Base-by-base conservation (phyloP, 2,797 vertebrate genomes). In the Hylomyscus alleni region DNA sequence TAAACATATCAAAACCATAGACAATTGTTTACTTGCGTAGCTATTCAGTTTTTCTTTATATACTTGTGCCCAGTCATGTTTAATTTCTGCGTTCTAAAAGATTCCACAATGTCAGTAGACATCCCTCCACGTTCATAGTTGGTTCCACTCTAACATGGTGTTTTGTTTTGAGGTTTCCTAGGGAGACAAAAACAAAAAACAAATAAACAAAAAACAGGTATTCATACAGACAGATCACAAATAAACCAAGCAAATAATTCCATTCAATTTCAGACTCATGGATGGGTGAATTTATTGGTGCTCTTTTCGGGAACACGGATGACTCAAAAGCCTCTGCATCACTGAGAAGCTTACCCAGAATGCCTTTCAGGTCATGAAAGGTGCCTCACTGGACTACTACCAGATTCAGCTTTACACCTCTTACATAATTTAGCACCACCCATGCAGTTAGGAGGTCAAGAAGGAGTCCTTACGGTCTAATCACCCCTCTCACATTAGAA, bases 31-130 rank as follows among this genome's bases (percentile, higher is more conserved):
- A 19, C 44, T 34, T 52, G 37, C 11, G 2, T 17, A 19, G 0
- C 40, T 60, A 17, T 9, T 26, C 24, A 56, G 5, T 8, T 47
- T 54, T n/a, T 69, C 31, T 52, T 86, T 17, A 83, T 15, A 26
- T 8, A 2, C 20, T 4, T 56, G 0, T n/a, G 24, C 54, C 54
- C 7, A 26, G 20, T 76, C 54, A 40, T 17, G 24, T 40, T 78
- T 96, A 72, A 90, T 26, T 24, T 69, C 47, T 62, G 17, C 4
- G n/a, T 89, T 75, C 89, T 94, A 67, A 52, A 90, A 96, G 81
- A 82, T 78, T 67, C 52, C 52, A 26, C 37, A 26, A 6, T 76
- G 81, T 81, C 56, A 60, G 37, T 54, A 85, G 24, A 17, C 1
- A 76, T 29, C 10, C 1, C 2, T 20, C 9, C 1, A 34, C 8